A percentile compares a stretch with the other conserved stretches of the same genome.
These are phyloP conservation scores for Scaptomyza parva DNA, from an alignment of 2,888 invertebrate genomes.

Conservation along the genomic window DNA sequence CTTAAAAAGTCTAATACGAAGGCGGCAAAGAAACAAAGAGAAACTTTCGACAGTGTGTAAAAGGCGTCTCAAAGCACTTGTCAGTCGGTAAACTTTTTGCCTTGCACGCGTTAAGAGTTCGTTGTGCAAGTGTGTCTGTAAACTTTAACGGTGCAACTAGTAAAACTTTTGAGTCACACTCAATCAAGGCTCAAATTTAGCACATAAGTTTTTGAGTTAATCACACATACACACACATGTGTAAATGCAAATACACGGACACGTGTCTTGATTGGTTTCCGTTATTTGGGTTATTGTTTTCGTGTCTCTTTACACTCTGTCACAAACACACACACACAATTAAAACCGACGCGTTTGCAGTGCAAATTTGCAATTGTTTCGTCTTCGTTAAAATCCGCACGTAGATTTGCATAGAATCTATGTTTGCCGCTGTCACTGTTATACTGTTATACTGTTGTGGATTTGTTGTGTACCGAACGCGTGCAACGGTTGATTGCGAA, in stretches of 20 bases:
- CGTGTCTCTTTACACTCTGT: slow-evolving; percentile 8
- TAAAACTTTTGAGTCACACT: slow-evolving; percentile 64
- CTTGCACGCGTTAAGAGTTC: slow-evolving; percentile 2
- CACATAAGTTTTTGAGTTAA: slow-evolving; percentile 58
- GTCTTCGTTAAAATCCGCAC: slow-evolving; percentile 29
- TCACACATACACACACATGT: slow-evolving; percentile 11
- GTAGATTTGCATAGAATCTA: slow-evolving; percentile 36
- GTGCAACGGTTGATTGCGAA: slow-evolving; percentile 79
- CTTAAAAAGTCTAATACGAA: slow-evolving; percentile 3
- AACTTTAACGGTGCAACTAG: slow-evolving; percentile 44
- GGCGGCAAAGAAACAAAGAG: slow-evolving; percentile 44
- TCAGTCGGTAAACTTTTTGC: slow-evolving; percentile 8
- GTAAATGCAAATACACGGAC: slow-evolving; percentile 27
- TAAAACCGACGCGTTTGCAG: slow-evolving; percentile 31
- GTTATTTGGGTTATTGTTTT: slow-evolving; percentile 30
- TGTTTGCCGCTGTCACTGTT: slow-evolving; percentile 18
- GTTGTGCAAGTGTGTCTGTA: slow-evolving; percentile 44
- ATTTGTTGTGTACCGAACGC: slow-evolving; percentile 69
- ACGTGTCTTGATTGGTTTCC: slow-evolving; percentile 37
- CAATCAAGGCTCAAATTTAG: slow-evolving; percentile 83
- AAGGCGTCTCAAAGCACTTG: slow-evolving; percentile 55
- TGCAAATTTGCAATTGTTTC: slow-evolving; percentile 43
- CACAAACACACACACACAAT: slow-evolving; percentile 1
- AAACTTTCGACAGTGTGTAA: slow-evolving; percentile 59
- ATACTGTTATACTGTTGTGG: slow-evolving; percentile 27